Percentiles rank a stretch among this genome's conserved stretches.
Evolutionary conservation across 2,797 vertebrate genomes (phyloP).

Genomic region (Enteromius radiatus): DNA sequence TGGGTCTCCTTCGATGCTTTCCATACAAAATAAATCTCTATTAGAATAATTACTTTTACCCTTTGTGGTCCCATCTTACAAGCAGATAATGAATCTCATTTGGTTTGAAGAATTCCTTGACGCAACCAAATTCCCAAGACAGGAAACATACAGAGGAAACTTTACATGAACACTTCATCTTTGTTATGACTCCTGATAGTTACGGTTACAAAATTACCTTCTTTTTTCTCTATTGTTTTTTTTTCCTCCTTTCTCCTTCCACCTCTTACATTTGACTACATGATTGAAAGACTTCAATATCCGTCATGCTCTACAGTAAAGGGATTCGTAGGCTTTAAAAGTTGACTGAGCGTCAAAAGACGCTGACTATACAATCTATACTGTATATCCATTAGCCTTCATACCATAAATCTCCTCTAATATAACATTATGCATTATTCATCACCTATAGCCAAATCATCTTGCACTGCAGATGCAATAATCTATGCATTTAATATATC

Average conservation of each 20-base stretch:
- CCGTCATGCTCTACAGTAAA: slow-evolving; percentile 71
- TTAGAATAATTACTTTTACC: slow-evolving; percentile 52
- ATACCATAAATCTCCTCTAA: slow-evolving; percentile 6
- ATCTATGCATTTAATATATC: slow-evolving; percentile 8
- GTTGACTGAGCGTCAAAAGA: slow-evolving; percentile 47
- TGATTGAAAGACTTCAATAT: slow-evolving; percentile 59
- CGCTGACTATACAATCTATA: neutral
- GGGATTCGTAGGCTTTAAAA: slow-evolving; percentile 61
- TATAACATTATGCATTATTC: slow-evolving; percentile 1
- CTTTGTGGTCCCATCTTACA: slow-evolving; percentile 44
- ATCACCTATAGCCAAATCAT: neutral
- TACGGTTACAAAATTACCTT: slow-evolving; percentile 60
- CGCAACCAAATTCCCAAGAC: slow-evolving; percentile 63
- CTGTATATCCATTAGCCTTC: neutral
- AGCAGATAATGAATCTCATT: slow-evolving; percentile 65
- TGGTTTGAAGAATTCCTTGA: slow-evolving; percentile 64
- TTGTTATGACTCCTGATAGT: slow-evolving; percentile 74
- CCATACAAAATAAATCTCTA: slow-evolving; percentile 31
- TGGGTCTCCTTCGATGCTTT: slow-evolving; percentile 53
- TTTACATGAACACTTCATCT: slow-evolving; percentile 71
- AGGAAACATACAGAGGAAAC: slow-evolving; percentile 62
- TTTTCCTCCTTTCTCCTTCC: slow-evolving; percentile 46
- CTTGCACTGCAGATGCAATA: neutral
- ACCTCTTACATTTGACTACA: slow-evolving; percentile 49
- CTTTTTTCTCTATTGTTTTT: slow-evolving; percentile 57